Conservation (phyloP, 1,140 invertebrate genomes). For the Tribolium madens region DNA sequence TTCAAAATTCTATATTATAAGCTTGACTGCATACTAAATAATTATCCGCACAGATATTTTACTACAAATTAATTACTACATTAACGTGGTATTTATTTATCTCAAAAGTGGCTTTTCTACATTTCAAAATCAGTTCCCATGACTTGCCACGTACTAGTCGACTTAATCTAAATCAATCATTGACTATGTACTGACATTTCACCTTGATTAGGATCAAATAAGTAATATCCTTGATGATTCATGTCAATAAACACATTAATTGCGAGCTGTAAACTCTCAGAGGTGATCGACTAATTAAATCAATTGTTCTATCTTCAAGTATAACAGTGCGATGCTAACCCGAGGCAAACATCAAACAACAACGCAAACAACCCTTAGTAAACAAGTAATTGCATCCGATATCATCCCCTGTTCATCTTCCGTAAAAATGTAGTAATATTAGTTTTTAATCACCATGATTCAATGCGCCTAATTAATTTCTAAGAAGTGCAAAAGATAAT, state of each 20-base stretch:
- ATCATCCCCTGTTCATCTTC: not conserved
- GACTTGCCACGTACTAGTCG: not conserved
- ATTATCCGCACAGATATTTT: slow-evolving; percentile 13
- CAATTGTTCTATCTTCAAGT: not conserved
- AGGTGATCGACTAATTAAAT: not conserved
- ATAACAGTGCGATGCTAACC: not conserved
- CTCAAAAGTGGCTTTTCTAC: slow-evolving; percentile 22
- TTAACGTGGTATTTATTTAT: slow-evolving; percentile 34
- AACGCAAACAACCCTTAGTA: slow-evolving; percentile 11
- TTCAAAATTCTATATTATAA: not conserved
- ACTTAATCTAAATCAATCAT: slow-evolving; percentile 20
- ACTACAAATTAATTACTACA: slow-evolving; percentile 22
- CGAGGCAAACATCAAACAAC: not conserved
- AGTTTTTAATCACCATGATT: not conserved
- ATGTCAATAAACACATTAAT: not conserved
- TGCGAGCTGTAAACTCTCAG: not conserved
- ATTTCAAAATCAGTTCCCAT: slow-evolving; percentile 33
- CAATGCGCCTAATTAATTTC: not conserved
- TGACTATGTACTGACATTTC: not conserved
- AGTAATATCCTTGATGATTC: not conserved
- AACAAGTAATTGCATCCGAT: not conserved
- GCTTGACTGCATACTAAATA: slow-evolving; percentile 4
- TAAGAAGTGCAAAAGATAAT: slow-evolving; percentile 4
- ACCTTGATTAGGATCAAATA: slow-evolving; percentile 8
- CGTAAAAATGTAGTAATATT: not conserved